A percentile compares a stretch with the other conserved stretches of the same genome.
phyloP scores from a whole-genome alignment of 2,797 vertebrate species.

The Gadopsis bispinosus region DNA sequence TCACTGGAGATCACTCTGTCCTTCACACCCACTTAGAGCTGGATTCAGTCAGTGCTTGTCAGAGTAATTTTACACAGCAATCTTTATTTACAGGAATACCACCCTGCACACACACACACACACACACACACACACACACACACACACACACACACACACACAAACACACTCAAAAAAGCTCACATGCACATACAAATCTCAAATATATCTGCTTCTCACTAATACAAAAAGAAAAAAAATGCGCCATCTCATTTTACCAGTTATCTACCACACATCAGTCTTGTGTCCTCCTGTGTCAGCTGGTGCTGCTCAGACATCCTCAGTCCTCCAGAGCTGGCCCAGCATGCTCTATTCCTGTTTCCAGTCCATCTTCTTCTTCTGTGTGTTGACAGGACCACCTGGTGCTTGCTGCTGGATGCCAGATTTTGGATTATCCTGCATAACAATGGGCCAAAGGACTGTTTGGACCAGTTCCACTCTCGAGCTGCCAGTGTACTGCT shows the following conservation, averaged over 20 bases:
- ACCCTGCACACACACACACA: conserved; percentile 4
- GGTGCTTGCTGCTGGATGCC: conserved; percentile 63
- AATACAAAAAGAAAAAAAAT: background rate
- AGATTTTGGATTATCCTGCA: conserved; percentile 73
- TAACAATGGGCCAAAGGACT: conserved; percentile 73
- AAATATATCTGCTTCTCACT: background rate
- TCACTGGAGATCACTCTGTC: conserved; percentile 54
- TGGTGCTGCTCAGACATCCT: conserved; percentile 47
- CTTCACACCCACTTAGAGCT: conserved; percentile 71
- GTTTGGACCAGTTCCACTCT: conserved; percentile 64
- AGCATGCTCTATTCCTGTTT: conserved; percentile 55
- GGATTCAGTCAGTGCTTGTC: conserved; percentile 60
- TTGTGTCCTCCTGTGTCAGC: conserved; percentile 28
- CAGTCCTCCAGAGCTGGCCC: conserved; percentile 43
- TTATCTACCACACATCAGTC: conserved; percentile 45
- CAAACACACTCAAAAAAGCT: background rate
- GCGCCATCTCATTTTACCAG: conserved; percentile 15
- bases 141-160: background rate
- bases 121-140: background rate
- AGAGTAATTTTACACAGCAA: conserved; percentile 48
- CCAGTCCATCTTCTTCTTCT: conserved; percentile 64
- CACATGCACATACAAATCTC: background rate
- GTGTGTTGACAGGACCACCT: conserved; percentile 76
- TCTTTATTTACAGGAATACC: conserved; percentile 59
- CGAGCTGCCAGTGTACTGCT: conserved; percentile 54